phyloP scores from a whole-genome alignment of 2,797 vertebrate species.

The Cirrhinus molitorella region DNA sequence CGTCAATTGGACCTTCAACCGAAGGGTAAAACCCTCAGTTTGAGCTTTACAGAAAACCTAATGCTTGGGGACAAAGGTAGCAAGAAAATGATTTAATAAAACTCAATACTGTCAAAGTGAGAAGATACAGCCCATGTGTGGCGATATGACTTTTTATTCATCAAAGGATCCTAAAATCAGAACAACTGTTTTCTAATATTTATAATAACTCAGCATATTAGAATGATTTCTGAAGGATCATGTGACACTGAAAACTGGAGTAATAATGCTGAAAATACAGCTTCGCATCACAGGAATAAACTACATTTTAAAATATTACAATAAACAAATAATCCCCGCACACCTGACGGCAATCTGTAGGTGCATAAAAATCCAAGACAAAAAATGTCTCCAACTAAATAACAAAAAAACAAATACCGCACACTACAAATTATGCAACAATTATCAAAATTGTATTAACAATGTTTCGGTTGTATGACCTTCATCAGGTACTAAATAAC shows the following conservation, averaged over 20 bases:
- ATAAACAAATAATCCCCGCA: too few relatives aligned
- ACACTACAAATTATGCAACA: too few relatives aligned
- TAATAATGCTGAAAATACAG: not conserved
- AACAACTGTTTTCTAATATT: not conserved
- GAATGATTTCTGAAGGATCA: not conserved
- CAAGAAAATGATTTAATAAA: not conserved
- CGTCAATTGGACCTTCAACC: slow-evolving; percentile 34
- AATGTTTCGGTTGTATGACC: too few relatives aligned
- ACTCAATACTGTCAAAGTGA: not conserved
- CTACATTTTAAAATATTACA: not conserved
- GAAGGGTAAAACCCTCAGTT: not conserved
- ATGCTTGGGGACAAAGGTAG: not conserved
- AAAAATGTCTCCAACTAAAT: too few relatives aligned
- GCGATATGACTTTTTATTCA: not conserved
- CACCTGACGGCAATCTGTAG: too few relatives aligned
- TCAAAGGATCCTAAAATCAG: not conserved
- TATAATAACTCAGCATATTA: not conserved
- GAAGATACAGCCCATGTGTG: not conserved
- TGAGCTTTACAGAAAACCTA: not conserved
- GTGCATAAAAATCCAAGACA: too few relatives aligned
- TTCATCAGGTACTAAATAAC: too few relatives aligned
- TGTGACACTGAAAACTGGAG: not conserved
- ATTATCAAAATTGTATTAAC: too few relatives aligned
- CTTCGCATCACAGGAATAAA: not conserved
- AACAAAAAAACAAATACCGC: too few relatives aligned